Percentiles rank a stretch among this genome's conserved stretches.
Conservation (phyloP, 2,113 vertebrate species). For the Daboia siamensis region DNA sequence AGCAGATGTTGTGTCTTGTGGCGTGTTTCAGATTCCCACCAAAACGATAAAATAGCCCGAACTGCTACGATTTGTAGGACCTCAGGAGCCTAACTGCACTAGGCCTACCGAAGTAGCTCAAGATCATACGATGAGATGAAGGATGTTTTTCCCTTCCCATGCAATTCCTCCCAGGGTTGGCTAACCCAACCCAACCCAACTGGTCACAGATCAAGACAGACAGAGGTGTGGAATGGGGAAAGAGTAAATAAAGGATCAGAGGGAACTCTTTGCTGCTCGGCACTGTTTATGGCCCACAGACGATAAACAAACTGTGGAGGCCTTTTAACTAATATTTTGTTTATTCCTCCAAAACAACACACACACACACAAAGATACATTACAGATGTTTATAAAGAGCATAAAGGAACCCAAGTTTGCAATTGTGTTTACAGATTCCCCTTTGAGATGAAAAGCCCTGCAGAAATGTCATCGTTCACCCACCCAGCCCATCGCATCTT, state of each 20-base stretch:
- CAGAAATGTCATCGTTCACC: conserved; percentile 54
- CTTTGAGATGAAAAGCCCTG: conserved; percentile 57
- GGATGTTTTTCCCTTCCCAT: background rate
- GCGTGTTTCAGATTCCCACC: background rate
- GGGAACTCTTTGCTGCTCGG: conserved; percentile 16
- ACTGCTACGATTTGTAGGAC: background rate
- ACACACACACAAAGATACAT: conserved; percentile 19
- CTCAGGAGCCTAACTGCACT: background rate
- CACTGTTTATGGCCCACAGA: conserved; percentile 54
- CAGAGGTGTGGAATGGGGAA: conserved; percentile 17
- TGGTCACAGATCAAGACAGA: background rate
- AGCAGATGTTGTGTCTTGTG: background rate
- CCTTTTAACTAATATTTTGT: conserved; percentile 50
- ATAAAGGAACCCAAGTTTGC: conserved; percentile 54
- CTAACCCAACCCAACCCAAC: conserved; percentile 22
- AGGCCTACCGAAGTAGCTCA: background rate
- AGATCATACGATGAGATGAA: background rate
- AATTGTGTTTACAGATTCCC: conserved; percentile 54
- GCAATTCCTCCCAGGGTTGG: conserved; percentile 15
- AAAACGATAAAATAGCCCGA: background rate
- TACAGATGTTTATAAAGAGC: conserved; percentile 60
- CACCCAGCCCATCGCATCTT: conserved; percentile 41
- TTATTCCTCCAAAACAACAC: conserved; percentile 19
- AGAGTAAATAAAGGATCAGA: conserved; percentile 25
- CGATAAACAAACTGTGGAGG: conserved; percentile 51